Evolutionary conservation across 1,140 invertebrate genomes (phyloP).

Genomic region (Lamellibrachia luymesi): DNA sequence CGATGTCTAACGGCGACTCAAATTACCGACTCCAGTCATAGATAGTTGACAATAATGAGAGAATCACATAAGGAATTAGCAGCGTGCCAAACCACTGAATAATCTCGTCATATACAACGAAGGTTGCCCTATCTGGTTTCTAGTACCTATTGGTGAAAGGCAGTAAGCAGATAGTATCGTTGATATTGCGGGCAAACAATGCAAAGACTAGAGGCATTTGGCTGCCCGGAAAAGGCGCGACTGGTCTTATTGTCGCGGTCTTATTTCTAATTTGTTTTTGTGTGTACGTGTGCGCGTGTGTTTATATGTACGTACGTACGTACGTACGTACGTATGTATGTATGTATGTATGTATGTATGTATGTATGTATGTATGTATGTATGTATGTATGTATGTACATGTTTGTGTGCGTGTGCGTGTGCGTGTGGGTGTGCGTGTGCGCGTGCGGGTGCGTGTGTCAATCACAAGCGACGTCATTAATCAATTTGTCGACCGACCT

Average conservation of each 20-base stretch:
- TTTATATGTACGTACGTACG: too few species aligned
- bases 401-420: not conserved
- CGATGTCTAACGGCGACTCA: not conserved
- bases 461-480: not conserved
- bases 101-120: not conserved
- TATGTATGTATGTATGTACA: too few species aligned
- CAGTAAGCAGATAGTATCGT: not conserved
- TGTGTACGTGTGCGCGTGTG: too few species aligned
- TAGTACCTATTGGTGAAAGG: not conserved
- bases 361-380: not conserved
- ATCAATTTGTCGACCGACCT: too few species aligned
- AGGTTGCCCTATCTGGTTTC: not conserved
- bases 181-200: not conserved
- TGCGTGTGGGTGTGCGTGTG: conserved; percentile 1
- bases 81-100: not conserved
- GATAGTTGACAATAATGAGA: not conserved
- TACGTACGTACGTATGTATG: not conserved
- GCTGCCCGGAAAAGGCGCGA: not conserved
- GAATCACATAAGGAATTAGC: not conserved
- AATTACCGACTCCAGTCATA: not conserved
- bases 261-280: too few species aligned
- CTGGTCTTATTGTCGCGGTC: not conserved
- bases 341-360: too few species aligned
- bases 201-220: not conserved
- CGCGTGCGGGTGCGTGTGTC: too few species aligned